Percentiles rank a stretch among this genome's conserved stretches.
Evolutionary conservation across 30 jellyfish, hydroid and myxozoan species (phyloP).

Genomic region (Aurelia sp.): DNA sequence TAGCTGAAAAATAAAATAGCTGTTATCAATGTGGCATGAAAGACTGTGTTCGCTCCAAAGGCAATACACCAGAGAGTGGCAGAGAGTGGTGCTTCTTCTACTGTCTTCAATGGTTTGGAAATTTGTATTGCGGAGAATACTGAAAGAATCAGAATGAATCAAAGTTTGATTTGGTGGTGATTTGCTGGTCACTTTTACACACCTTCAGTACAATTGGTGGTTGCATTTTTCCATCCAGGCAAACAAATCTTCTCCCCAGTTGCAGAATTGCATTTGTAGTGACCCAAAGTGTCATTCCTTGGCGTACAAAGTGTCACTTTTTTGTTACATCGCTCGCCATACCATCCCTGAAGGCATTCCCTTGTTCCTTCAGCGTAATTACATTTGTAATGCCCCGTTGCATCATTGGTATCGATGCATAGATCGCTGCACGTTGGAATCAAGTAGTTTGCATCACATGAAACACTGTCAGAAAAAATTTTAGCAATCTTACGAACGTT

Average conservation of each 20-base stretch:
- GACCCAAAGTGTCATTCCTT: conserved; percentile 66
- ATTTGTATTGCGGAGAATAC: no score
- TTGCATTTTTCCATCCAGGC: conserved; percentile 67
- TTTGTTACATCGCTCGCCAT: conserved; percentile 39
- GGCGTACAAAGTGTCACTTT: conserved; percentile 23
- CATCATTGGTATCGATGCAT: conserved; percentile 58
- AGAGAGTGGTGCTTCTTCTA: no score
- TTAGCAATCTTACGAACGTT: no score
- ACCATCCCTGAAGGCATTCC: conserved; percentile 66
- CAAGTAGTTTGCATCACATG: conserved; percentile 43
- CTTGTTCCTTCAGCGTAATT: conserved; percentile 44
- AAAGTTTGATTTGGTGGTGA: no score
- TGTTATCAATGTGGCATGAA: no score
- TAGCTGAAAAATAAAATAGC: no score
- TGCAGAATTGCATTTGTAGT: conserved; percentile 46
- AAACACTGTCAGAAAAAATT: conserved; percentile 4
- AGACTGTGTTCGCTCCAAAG: no score
- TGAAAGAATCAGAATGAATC: no score
- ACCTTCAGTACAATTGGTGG: conserved; percentile 69
- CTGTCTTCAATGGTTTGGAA: no score
- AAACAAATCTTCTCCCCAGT: conserved; percentile 64
- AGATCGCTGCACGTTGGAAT: conserved; percentile 70
- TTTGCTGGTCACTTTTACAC: no score
- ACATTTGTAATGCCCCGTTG: conserved; percentile 68
- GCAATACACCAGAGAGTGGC: no score